Evolutionary conservation across 2,888 invertebrate genomes (phyloP).

Genomic region (Hyposoter dolosus): DNA sequence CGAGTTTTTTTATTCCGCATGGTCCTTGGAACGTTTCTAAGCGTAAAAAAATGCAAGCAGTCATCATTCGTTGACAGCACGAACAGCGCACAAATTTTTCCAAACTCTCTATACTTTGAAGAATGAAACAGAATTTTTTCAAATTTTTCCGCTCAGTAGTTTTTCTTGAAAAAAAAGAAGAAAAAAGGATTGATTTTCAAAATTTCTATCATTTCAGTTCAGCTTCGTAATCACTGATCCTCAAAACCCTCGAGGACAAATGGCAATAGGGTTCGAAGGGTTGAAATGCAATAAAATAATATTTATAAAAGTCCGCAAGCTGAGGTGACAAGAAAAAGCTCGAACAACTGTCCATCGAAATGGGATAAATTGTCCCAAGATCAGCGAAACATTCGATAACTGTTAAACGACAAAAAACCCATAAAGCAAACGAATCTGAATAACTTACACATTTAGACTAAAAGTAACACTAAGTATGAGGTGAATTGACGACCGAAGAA

Average conservation of each 20-base stretch:
- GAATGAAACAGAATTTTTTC: background rate
- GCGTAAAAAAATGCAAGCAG: too few species aligned
- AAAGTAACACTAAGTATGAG: slow-evolving; percentile 10
- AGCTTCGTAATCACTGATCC: background rate
- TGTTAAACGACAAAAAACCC: background rate
- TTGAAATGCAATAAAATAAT: background rate
- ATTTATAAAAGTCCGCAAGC: background rate
- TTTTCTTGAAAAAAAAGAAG: background rate
- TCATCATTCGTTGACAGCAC: too few species aligned
- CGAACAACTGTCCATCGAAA: background rate
- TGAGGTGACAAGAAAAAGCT: background rate
- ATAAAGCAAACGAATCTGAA: slow-evolving; percentile 16
- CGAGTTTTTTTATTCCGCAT: background rate
- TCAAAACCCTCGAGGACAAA: too few species aligned
- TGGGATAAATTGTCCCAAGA: slow-evolving; percentile 7
- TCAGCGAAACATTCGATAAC: slow-evolving; percentile 13
- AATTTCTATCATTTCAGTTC: background rate
- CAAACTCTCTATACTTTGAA: background rate
- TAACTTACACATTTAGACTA: slow-evolving; percentile 6
- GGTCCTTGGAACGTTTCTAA: background rate
- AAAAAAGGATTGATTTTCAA: background rate
- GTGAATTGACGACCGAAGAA: background rate
- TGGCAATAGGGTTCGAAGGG: too few species aligned
- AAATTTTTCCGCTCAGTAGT: background rate
- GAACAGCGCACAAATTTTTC: too few species aligned